A percentile compares a stretch with the other conserved stretches of the same genome.
Conservation (phyloP, 2,113 vertebrate species). For the Colaptes auratus region DNA sequence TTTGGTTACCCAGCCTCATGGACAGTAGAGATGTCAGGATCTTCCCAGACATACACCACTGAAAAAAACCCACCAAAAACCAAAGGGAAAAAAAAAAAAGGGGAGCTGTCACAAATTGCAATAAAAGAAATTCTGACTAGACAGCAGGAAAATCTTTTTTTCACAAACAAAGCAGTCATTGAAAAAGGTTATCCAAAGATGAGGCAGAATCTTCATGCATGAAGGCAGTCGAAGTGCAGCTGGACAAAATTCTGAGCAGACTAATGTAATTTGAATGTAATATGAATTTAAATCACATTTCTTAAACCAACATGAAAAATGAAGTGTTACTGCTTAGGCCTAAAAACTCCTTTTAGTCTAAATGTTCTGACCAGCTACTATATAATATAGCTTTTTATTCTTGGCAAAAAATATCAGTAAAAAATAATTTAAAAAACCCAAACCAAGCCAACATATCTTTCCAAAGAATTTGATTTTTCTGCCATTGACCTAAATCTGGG, state of each 20-base stretch:
- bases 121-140: not conserved
- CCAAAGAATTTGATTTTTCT: conserved; percentile 20
- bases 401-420: not conserved
- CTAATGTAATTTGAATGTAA: not conserved
- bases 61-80: no score
- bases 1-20: not conserved
- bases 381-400: not conserved
- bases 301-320: not conserved
- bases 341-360: not conserved
- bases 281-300: not conserved
- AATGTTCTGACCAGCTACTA: not conserved
- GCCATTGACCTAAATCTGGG: not conserved
- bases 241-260: not conserved
- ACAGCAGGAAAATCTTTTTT: not conserved
- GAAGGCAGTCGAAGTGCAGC: not conserved
- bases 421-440: not conserved
- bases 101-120: not conserved
- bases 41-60: not conserved
- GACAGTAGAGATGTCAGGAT: not conserved
- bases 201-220: not conserved
- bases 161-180: not conserved
- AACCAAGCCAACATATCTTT: not conserved
- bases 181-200: not conserved
- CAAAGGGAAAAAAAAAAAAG: not conserved
- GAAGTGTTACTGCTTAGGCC: not conserved